Conservation (phyloP, 2,888 invertebrate genomes). For the Pyrrhia umbra region DNA sequence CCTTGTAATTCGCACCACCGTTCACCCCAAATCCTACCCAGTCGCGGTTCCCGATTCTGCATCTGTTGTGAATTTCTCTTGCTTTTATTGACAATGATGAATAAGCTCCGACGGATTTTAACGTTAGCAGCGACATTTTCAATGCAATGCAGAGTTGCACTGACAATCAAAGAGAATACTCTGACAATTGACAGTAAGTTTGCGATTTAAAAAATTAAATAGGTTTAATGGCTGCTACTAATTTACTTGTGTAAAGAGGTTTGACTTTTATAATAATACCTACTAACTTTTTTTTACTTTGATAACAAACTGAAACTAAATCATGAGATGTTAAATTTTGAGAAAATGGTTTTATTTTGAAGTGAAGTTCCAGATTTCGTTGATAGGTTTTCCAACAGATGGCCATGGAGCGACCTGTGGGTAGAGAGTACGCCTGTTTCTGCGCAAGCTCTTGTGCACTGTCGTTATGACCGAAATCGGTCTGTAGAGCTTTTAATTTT, state of each 20-base stretch:
- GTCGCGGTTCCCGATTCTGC: slow-evolving; percentile 91
- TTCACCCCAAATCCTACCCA: slow-evolving; percentile 92
- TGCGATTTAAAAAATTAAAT: slow-evolving; percentile 35
- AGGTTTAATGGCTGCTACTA: slow-evolving; percentile 13
- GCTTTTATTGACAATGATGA: slow-evolving; percentile 57
- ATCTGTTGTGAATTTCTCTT: slow-evolving; percentile 69
- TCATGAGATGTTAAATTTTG: no score
- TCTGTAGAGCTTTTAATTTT: no score
- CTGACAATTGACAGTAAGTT: slow-evolving; percentile 18
- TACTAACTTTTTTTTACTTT: neutral
- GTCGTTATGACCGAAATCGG: no score
- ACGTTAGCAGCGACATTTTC: slow-evolving; percentile 55
- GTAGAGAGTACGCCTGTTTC: no score
- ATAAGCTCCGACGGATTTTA: slow-evolving; percentile 57
- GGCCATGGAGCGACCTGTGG: no score
- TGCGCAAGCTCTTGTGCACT: no score
- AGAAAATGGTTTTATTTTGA: no score
- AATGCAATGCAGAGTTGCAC: slow-evolving; percentile 5
- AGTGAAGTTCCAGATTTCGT: no score
- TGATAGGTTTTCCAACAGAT: no score
- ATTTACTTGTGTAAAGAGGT: slow-evolving; percentile 8
- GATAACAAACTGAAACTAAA: no score
- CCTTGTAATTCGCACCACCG: slow-evolving; percentile 90
- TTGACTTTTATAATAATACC: neutral
- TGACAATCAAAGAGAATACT: slow-evolving; percentile 22